Percentiles rank a stretch among this genome's conserved stretches.
Conservation (phyloP, 2,113 vertebrate species). For the Panthera uncia region DNA sequence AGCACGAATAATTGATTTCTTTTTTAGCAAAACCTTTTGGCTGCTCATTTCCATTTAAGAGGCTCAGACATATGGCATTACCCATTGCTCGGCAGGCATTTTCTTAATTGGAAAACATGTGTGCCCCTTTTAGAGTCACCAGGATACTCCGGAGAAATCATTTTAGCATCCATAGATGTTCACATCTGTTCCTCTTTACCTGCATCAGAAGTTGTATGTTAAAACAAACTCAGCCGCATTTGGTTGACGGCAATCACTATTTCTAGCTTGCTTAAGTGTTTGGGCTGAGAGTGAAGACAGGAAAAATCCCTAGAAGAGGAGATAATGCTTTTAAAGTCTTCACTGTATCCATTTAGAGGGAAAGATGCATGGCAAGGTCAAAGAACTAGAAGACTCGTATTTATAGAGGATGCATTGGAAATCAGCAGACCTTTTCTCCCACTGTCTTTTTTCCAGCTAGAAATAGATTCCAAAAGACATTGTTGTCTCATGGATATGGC, state of each 20-base stretch:
- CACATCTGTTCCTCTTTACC: slow-evolving; percentile 6
- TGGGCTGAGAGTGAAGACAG: not conserved
- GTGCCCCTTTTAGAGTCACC: slow-evolving; percentile 10
- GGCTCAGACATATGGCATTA: slow-evolving; percentile 10
- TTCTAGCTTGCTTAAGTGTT: not conserved
- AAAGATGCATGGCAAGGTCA: not conserved
- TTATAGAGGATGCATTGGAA: not conserved
- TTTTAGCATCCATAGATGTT: not conserved
- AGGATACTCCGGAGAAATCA: slow-evolving; percentile 19
- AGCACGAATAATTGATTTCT: not conserved
- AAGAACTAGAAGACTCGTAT: not conserved
- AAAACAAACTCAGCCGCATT: not conserved
- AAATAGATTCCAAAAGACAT: not conserved
- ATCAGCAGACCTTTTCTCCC: not conserved
- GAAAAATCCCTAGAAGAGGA: not conserved
- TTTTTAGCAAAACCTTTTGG: not conserved
- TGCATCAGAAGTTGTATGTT: not conserved
- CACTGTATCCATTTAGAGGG: not conserved
- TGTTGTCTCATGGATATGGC: not conserved
- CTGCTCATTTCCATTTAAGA: slow-evolving; percentile 46
- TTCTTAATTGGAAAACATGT: slow-evolving; percentile 64
- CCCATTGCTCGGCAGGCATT: slow-evolving; percentile 17
- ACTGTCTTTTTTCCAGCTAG: not conserved
- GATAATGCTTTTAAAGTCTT: not conserved
- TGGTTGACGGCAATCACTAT: not conserved